Evolutionary conservation across 2,113 vertebrate genomes (phyloP), one percentile per base, ranked within the genome.

Genomic region (Geococcyx californianus): DNA sequence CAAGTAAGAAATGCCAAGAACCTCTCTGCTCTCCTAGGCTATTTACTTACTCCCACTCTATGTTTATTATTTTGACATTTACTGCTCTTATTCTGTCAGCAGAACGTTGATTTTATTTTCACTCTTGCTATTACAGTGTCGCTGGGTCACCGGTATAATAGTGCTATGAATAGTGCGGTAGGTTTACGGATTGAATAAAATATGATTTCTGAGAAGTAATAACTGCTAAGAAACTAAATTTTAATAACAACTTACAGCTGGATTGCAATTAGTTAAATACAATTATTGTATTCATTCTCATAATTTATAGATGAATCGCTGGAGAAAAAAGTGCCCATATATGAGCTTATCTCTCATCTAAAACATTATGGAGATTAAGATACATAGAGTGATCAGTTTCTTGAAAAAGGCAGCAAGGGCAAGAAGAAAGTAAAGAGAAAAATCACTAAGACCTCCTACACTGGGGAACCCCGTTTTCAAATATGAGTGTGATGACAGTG

Each of bases 21-120:
- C 6, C 4, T n/a, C 36, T 87, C 59, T 78, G 24, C 59, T 88
- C 38, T 84, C 34, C 82, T 56, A 31, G 56, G 34, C 45, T 20
- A 62, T 95, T 95, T 94, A 83, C 68, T 93, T 94, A 77, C 94
- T 31, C 67, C 55, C 72, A 86, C 79, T 97, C 82, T 58, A 20
- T 79, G 74, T 90, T 89, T 51, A 74, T 88, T 93, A 90, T 29
- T 84, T 94, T 92, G 88, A 96, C 78, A 85, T 85, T 90, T 62
- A 85, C 79, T 93, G 52, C 51, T 92, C 52, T 86, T 90, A 62
- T 67, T 86, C 95, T 93, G 83, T 88, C 90, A 92, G 72, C 68
- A 84, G 63, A 93, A 86, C 16, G 55, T 63, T 92, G 59, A 95
- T 67, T 93, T 90, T 66, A 79, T 92, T 91, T 96, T 94, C 64